A percentile compares a stretch with the other conserved stretches of the same genome.
phyloP scores from a whole-genome alignment of 1,140 invertebrate genomes.

The Drosophila lini region DNA sequence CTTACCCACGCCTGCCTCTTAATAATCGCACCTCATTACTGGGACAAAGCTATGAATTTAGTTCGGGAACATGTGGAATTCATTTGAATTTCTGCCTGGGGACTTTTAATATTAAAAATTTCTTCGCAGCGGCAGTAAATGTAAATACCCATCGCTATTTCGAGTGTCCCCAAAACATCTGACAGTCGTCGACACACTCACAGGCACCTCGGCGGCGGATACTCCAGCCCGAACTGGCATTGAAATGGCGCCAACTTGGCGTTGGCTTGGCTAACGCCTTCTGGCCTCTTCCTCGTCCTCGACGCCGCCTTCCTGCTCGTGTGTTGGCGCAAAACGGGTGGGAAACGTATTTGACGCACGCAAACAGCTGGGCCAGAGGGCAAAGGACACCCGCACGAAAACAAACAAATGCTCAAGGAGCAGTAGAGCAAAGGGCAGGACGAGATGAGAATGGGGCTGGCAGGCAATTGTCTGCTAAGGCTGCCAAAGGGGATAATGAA shows the following conservation, averaged over 20 bases:
- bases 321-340: slow-evolving; percentile 27
- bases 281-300: not conserved
- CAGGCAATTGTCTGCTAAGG: slow-evolving; percentile 50
- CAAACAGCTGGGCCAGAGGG: slow-evolving; percentile 67
- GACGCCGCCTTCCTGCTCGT: not conserved
- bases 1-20: not conserved
- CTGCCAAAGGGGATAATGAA: slow-evolving; percentile 28
- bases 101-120: slow-evolving; percentile 25
- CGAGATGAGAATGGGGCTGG: slow-evolving; percentile 8
- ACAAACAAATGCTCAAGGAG: slow-evolving; percentile 54
- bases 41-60: slow-evolving; percentile 1
- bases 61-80: slow-evolving; percentile 10
- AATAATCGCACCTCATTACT: slow-evolving; percentile 20
- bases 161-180: slow-evolving; percentile 3
- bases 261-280: slow-evolving; percentile 31
- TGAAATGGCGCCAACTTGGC: slow-evolving; percentile 66
- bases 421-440: not conserved
- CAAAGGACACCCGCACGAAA: slow-evolving; percentile 58
- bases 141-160: slow-evolving; percentile 22
- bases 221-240: slow-evolving; percentile 11
- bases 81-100: not conserved
- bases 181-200: slow-evolving; percentile 15
- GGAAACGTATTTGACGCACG: slow-evolving; percentile 62
- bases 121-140: not conserved
- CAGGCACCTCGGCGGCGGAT: slow-evolving; percentile 2